Conservation (phyloP, 2,888 invertebrate genomes). For the Callosobruchus maculatus region DNA sequence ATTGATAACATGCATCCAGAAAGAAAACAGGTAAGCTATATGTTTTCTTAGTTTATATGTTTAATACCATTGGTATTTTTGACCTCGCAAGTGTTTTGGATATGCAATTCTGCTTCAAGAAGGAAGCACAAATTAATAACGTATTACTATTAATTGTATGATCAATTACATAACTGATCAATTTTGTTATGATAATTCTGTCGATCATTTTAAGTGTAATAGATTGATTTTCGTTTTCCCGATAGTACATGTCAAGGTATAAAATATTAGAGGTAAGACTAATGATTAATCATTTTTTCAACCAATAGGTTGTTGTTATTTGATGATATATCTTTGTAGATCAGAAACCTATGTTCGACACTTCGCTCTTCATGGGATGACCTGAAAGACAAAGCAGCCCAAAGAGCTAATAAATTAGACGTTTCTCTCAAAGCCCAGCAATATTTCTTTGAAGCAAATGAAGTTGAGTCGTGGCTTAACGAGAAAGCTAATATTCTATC, state of each 20-base stretch:
- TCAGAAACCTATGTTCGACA: constrained; percentile 70
- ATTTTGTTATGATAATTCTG: no score
- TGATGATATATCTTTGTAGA: constrained; percentile 48
- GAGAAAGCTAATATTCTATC: constrained; percentile 80
- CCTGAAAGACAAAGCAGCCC: constrained; percentile 65
- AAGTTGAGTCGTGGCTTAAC: constrained; percentile 89
- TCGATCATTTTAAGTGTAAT: not conserved
- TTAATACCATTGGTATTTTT: no score
- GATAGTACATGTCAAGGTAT: not conserved
- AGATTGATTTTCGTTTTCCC: not conserved
- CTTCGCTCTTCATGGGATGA: constrained; percentile 72
- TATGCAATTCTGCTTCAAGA: no score
- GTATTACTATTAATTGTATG: no score
- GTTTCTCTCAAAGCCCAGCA: constrained; percentile 86
- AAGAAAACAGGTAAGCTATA: constrained; percentile 59
- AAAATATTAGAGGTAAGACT: not conserved
- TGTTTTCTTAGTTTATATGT: not conserved
- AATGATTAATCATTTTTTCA: no score
- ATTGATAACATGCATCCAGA: constrained; percentile 78
- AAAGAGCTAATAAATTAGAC: constrained; percentile 75
- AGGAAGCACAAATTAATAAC: no score
- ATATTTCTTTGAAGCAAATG: constrained; percentile 85
- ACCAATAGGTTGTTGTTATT: not conserved
- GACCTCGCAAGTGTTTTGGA: no score
- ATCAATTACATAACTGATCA: no score